Base-by-base conservation (phyloP, 2,113 vertebrate genomes). In the Nannobrachium achirus region DNA sequence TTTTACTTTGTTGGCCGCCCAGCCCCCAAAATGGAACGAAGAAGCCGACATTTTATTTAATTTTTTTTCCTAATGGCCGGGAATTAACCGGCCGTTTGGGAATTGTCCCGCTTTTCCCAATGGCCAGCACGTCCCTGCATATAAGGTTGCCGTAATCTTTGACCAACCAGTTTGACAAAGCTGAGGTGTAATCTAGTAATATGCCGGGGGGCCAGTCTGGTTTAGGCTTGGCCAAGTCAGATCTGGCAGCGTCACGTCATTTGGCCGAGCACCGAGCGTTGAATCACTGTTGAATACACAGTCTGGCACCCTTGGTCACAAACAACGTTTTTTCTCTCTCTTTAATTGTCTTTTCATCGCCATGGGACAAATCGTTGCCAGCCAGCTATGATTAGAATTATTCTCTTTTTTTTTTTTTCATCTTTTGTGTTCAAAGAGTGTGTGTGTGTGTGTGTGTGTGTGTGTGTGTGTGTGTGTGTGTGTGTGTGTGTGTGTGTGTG, bases 221-320 rank as follows among this genome's bases (percentile, higher is more conserved):
- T 79, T 79, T 53, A 71, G 70, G 65, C 64, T 38, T 68, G 67
- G 85, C 88, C 80, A 83, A 86, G 69, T 83, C 67, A 66, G 72
- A 85, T 76, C 77, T 88, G 88, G 86, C 88, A 85, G 59, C 16
- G 7, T 33, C 51, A 44, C 38, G 71, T 50, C 79, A 75, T 87
- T 81, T 87, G 85, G 85, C 81, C 73, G 67, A 63, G 68, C 71
- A 50, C 60, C 42, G 72, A 69, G 61, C 60, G 62, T 83, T 73
- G 63, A 78, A 86, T 84, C 70, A 1, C 77, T 70, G 86, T 68
- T 70, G 66, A 81, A 80, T 77, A 84, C 78, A 85, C 77, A 88
- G 79, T 83, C 86, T 86, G 84, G 76, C 73, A 79, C 16, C 48
- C 63, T 72, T 71, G 71, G 75, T 77, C 79, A 78, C 69, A 80